These are phyloP conservation scores for Hirtodrosophila confusa DNA, from an alignment of 2,888 invertebrate genomes.

Conservation along the genomic window DNA sequence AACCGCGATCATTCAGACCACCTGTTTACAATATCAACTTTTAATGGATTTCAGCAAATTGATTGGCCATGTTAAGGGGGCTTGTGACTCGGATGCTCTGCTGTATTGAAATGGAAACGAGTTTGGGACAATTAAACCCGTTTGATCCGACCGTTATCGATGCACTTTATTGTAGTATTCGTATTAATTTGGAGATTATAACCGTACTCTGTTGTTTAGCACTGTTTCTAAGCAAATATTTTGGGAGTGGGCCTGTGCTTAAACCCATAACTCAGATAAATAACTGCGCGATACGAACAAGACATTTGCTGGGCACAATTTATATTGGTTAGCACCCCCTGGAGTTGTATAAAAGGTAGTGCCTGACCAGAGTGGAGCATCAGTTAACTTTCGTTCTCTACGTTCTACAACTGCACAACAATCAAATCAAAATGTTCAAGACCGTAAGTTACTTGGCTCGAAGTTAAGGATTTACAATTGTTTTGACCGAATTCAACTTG, in stretches of 20 bases:
- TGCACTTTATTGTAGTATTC: conserved; percentile 25
- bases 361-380: conserved; percentile 21
- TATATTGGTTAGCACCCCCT: neutral
- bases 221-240: conserved; percentile 32
- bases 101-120: conserved; percentile 25
- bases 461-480: neutral
- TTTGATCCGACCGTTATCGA: conserved; percentile 27
- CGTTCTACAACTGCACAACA: conserved; percentile 34
- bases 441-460: conserved; percentile 45
- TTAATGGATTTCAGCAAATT: conserved; percentile 13
- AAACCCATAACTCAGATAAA: conserved; percentile 29
- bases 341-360: conserved; percentile 44
- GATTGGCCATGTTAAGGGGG: conserved; percentile 23
- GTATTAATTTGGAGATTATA: conserved; percentile 22
- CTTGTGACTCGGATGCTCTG: conserved; percentile 26
- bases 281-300: conserved; percentile 24
- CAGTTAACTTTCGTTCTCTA: conserved; percentile 48
- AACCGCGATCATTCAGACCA: neutral
- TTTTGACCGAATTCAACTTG: neutral
- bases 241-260: conserved; percentile 13
- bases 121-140: conserved; percentile 33
- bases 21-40: neutral
- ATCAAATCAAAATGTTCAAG: conserved; percentile 62
- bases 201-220: conserved; percentile 19
- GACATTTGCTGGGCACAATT: conserved; percentile 20